phyloP scores from a whole-genome alignment of 2,113 vertebrate species.

The Hyla sarda region DNA sequence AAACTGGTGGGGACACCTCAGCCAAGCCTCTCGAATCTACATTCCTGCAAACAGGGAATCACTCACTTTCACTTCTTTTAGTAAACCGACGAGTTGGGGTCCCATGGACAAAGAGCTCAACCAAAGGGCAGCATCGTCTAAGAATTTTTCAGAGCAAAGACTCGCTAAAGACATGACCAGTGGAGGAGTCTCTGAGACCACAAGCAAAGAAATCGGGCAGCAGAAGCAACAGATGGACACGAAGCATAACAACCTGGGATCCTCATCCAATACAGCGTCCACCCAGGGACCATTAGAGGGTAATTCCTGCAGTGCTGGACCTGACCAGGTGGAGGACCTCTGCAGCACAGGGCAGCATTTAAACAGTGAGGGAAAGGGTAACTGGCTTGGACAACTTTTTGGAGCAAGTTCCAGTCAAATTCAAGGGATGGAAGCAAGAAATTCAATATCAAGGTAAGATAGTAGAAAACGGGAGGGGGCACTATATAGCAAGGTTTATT shows the following conservation, averaged over 20 bases:
- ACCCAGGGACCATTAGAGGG: background rate
- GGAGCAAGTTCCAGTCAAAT: conserved; percentile 70
- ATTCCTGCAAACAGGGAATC: conserved; percentile 59
- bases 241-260: background rate
- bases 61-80: conserved; percentile 51
- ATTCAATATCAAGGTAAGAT: conserved; percentile 67
- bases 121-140: background rate
- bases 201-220: background rate
- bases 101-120: background rate
- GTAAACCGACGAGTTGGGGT: background rate
- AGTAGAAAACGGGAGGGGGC: background rate
- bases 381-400: conserved; percentile 84
- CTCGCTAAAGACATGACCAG: background rate
- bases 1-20: conserved; percentile 75
- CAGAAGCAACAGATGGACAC: background rate
- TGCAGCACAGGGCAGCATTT: background rate
- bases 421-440: conserved; percentile 58
- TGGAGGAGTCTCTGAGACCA: conserved; percentile 50
- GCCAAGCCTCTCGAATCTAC: conserved; percentile 70
- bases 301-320: background rate
- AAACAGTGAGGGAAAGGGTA: conserved; percentile 16
- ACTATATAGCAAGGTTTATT: too few relatives aligned
- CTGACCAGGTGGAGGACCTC: background rate
- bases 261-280: background rate
- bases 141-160: background rate